Base-by-base conservation (phyloP, 2,113 vertebrate species). In the Sebastes schlegelii region DNA sequence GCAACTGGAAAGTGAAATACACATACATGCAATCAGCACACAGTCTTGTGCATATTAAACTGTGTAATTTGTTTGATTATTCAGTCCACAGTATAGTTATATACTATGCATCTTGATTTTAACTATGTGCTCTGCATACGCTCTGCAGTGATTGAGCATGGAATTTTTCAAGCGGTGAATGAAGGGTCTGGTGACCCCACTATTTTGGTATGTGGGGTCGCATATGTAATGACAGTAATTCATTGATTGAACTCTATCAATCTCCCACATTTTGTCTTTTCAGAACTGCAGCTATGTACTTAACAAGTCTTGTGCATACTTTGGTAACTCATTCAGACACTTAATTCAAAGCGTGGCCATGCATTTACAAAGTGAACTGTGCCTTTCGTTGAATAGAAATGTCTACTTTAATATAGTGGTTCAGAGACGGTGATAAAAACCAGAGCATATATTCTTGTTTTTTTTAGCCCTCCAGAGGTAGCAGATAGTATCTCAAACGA, bases 1-100 rank as follows among this genome's bases (percentile, higher is more conserved):
- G 80, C 79, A 86, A 86, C 71, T 88, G 84, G 66, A 76, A 90
- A 82, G 80, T 82, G 76, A 83, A 88, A 88, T 69, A 68, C 21
- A 71, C 66, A 65, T 11, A 23, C 77, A 52, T 55, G 77, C 69
- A 63, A 77, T 86, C 68, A 67, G 63, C 61, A 65, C 57, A 75
- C 14, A 21, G 43, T 42, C 19, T 48, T 17, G 42, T 54, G 57
- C 5, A 12, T 61, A 14, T 5, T 52, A 67, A n/a, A 12, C 14
- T 65, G 21, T 55, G 43, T 51, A 66, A 61, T 55, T 64, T 17
- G 42, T 76, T 26, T 45, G 13, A 40, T 67, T 4, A 10, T 77
- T 67, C 45, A 23, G 19, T 40, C 7, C n/a, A 69, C 2, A 40
- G 8, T 58, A n/a, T 63, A 43, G 48, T 49, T 40, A 16, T 21